Base-by-base conservation (phyloP, 2,888 invertebrate species). In the Ecliptopera silaceata region DNA sequence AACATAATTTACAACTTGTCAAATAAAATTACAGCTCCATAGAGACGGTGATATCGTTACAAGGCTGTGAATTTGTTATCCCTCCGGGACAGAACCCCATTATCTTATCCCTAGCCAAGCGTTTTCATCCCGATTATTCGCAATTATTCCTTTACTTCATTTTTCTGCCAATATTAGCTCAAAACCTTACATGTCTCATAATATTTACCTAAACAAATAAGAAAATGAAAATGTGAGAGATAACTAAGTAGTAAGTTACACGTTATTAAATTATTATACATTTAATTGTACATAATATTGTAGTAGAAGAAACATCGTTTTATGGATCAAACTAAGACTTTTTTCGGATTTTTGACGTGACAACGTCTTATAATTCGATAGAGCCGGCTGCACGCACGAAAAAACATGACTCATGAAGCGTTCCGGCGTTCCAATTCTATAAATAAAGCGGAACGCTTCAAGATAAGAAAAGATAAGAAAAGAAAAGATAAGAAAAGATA, bases 31-130 rank as follows among this genome's bases (percentile, higher is more conserved):
- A 72, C 72, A 64, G 66, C 61, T 63, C 72, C 68, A 68, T 56
- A 48, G 71, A 70, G 72, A 66, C 61, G 48, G 53, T 61, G 66
- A 67, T 66, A 66, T 65, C 70, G 74, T 75, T 71, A 71, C 69
- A 64, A 73, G 70, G 67, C 72, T 71, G 70, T 70, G 67, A 77
- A 74, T 77, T 78, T 77, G 77, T 78, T 68, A 74, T 71, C 63
- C 75, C 69, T 66, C 49, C 32, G 77, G 66, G 78, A 68, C 48
- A 48, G 60, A 65, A 67, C 70, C 69, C 68, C 66, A 65, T 69
- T 68, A 65, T 65, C 58, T 69, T 69, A 70, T 70, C 69, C 67
- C 64, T 55, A 61, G 56, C 66, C 66, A 64, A 66, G 66, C 65
- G 63, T 69, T 69, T 69, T 72, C 69, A 67, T 65, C 56, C 64